Evolutionary conservation across 37 sponge, comb jelly and placozoan species (phyloP), one percentile per base, ranked within the genome.

Genomic region (Aplysina aerophoba): DNA sequence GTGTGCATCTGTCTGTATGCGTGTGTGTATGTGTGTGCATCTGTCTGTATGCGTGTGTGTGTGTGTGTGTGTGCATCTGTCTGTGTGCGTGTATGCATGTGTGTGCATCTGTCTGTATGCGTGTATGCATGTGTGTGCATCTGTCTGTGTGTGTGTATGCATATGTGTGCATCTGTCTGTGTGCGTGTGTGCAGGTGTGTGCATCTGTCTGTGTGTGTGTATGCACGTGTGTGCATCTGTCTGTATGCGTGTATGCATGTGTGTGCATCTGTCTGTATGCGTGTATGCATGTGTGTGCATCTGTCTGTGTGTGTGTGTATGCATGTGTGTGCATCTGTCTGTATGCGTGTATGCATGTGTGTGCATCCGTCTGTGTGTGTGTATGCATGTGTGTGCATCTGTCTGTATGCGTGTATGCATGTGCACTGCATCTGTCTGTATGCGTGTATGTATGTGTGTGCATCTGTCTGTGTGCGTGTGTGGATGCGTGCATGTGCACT

Each of bases 391-490:
- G 35, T 73, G 75, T 73, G 75, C 13, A 11, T 73, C 34, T 73
- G 75, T 73, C 4, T 73, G 75, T 73, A 35, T 73, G 75, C 8
- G 53, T 78, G 79, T 78, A 55, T 78, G 53, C 57, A 22, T 37
- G 79, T 39, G 53, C 40, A 15, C 1, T 37, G 53, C 36, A 41
- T 78, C 8, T 78, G 79, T 78, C 12, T 78, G 79, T 37, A 41
- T 78, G 79, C 8, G 79, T 38, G 79, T 39, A 12, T 37, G 53
- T 39, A 55, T 78, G 79, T 39, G 50, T 78, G 79, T 78, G 79
- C 40, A 55, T 78, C 8, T 39, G 79, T 78, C 55, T 78, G 79
- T 39, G 79, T 78, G 79, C 40, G 53, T 78, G 55, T 82, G 44
- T 57, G 44, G 2, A 25, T 41, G 62, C 27, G 28, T 21, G 62